Base-by-base conservation (phyloP, 2,113 vertebrate genomes). In the Ahaetulla prasina region DNA sequence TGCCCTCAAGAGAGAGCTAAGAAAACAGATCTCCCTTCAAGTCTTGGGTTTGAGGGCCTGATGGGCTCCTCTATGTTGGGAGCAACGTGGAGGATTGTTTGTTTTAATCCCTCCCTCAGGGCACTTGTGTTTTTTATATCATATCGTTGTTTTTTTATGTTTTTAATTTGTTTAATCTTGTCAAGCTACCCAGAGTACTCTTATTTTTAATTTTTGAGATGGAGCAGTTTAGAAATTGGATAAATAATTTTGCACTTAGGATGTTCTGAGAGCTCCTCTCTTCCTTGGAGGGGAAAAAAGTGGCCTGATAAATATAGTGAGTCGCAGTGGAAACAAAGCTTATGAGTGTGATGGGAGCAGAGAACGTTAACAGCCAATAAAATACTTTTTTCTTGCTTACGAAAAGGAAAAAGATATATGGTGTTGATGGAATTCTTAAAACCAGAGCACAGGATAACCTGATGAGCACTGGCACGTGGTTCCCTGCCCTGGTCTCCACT, bases 311-410 rank as follows among this genome's bases (percentile, higher is more conserved):
- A 93, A 94, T 43, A 1, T 50, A 95, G 57, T 88, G 92, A 96
- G 93, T 96, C 94, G 95, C 95, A 95, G 93, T 96, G 94, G 95
- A 94, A 93, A 91, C 63, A 88, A 7, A 0, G 95, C 94, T 94
- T 95, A 47, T 95, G 95, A 94, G 6, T 1, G 95, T 96, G 95
- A 95, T 95, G 96, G 95, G 96, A 96, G 96, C 63, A 68, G 94
- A 94, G 87, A 93, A 87, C 80, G 88, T 93, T 96, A 96, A 96
- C 95, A 94, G 94, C 95, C 96, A 96, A 94, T 95, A 96, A 95
- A 95, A 96, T 87, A 27, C 89, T 95, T 95, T 93, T 93, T 92
- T 92, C 93, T 94, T 93, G 63, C 93, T 94, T 53, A 90, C 88
- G 91, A 94, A 91, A 90, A 93, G 60, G 84, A 94, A 49, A 87